Conservation (phyloP, 2,113 vertebrate species). For the Scopus umbretta region DNA sequence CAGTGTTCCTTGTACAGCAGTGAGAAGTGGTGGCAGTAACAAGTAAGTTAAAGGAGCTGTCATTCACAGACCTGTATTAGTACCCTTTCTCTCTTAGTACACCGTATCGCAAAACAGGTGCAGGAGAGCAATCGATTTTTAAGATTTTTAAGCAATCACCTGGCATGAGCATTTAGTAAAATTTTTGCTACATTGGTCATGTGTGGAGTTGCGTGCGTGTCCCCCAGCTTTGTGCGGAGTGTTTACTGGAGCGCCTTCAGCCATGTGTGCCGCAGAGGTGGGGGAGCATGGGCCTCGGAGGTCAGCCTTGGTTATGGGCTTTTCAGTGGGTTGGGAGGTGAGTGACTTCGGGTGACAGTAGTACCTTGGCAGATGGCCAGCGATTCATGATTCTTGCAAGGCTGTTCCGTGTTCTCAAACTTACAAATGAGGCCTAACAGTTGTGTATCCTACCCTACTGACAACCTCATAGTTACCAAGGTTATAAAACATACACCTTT, state of each 20-base stretch:
- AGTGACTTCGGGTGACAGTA: neutral
- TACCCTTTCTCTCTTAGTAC: too few relatives aligned
- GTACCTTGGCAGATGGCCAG: neutral
- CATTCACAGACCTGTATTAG: neutral
- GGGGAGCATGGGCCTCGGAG: neutral
- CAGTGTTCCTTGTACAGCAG: neutral
- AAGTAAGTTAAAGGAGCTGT: neutral
- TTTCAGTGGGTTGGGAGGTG: rapidly evolving
- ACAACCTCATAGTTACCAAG: neutral
- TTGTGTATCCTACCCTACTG: neutral
- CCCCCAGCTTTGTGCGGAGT: rapidly evolving
- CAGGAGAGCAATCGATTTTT: neutral
- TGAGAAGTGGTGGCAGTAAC: neutral
- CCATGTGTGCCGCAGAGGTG: rapidly evolving
- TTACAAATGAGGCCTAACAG: neutral
- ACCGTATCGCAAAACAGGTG: rapidly evolving
- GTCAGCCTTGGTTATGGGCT: neutral
- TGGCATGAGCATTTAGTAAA: neutral
- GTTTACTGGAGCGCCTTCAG: neutral
- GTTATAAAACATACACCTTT: neutral
- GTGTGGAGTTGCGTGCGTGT: neutral
- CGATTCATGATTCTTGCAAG: neutral
- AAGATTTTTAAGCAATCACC: neutral
- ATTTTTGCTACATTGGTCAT: rapidly evolving
- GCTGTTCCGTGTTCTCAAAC: neutral